Base-by-base conservation (phyloP, 2,797 vertebrate genomes). In the Microtus obscurus region DNA sequence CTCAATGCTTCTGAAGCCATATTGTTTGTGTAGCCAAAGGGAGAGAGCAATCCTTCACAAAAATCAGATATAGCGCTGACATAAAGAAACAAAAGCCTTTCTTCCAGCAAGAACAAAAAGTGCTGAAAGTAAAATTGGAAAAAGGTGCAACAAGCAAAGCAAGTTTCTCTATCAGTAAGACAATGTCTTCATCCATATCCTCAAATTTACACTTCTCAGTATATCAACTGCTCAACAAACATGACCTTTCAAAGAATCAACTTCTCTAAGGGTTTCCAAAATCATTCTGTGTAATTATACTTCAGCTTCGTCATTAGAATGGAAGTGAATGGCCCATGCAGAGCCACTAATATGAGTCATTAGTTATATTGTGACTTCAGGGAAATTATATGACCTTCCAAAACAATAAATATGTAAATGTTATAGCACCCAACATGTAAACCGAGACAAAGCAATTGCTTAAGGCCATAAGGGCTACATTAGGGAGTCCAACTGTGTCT, bases 301-400 rank as follows among this genome's bases (percentile, higher is more conserved):
- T 9, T 40, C 11, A 90, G 61, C 88, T 96, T 86, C 25, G 71
- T 94, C 61, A 82, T 82, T 2, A 7, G 78, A 95, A 92, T 87
- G 91, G 95, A 95, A 97, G 95, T 93, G 96, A 97, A 94, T 96
- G 86, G 56, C 29, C 94, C 89, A 45, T 96, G 86, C 37, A 95
- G 67, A 97, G 67, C 61, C 71, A 95, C 89, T 95, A 79, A 92
- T 92, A 88, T 34, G 93, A 96, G 89, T 59, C 67, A 86, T 94
- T 95, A 96, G 61, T 65, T 73, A 90, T 92, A 95, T 65, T 96
- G 88, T 96, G 94, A 45, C 86, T 96, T 97, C 61, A 92, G 81
- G 53, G 94, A 78, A 96, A 93, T 93, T 93, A 91, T 85, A 69
- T 92, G 85, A 81, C 95, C 85, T 96, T 95, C 92, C 73, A 86